These are phyloP conservation scores for Monarcha castaneiventris DNA, from an alignment of 2,113 vertebrate species.

Conservation along the genomic window DNA sequence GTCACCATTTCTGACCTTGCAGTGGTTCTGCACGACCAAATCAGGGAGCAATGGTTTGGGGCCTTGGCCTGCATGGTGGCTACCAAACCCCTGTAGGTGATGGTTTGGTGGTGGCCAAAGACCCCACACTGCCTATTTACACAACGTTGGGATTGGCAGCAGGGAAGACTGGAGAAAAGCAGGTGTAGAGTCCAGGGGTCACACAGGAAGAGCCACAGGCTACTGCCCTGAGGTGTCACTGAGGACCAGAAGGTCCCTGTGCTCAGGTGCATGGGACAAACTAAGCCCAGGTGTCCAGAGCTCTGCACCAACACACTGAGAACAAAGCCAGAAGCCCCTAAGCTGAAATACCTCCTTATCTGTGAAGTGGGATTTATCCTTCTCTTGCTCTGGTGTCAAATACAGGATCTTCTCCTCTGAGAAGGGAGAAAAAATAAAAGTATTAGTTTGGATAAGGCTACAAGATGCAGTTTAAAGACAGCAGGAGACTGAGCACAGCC, in stretches of 20 bases:
- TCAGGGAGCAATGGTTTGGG: neutral
- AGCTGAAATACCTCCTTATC: conserved; percentile 91
- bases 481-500: neutral
- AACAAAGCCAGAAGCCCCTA: neutral
- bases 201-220: neutral
- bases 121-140: neutral
- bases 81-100: neutral
- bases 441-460: neutral
- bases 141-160: neutral
- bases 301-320: neutral
- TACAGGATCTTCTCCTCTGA: conserved; percentile 97
- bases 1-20: neutral
- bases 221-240: neutral
- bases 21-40: neutral
- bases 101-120: neutral
- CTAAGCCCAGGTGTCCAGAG: neutral
- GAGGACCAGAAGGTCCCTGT: neutral
- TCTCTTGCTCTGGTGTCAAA: conserved; percentile 98
- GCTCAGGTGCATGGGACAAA: neutral
- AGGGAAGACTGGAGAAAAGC: neutral
- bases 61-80: neutral
- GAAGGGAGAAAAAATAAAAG: neutral
- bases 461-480: neutral
- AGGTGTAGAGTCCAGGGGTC: neutral
- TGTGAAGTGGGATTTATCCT: conserved; percentile 99